Evolutionary conservation across 2,797 vertebrate species (phyloP), one percentile per base, ranked within the genome.

Genomic region (Presbytis comata): DNA sequence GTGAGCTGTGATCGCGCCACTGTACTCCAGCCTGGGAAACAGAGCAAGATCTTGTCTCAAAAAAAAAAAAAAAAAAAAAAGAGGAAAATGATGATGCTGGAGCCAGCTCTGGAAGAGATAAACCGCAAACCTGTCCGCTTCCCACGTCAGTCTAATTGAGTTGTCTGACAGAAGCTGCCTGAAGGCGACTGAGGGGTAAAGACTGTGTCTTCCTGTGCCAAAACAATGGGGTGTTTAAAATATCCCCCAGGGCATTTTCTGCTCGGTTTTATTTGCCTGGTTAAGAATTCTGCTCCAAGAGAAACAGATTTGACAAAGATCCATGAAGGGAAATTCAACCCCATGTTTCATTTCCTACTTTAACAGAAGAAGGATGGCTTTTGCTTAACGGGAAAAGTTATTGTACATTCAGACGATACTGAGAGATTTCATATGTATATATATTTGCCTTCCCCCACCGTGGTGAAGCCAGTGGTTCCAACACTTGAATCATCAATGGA

Each of bases 291-390:
- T 22, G 53, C 64, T 96, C 87, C 87, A 82, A 95, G 72, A 95
- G 93, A 97, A 96, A 92, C 92, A 96, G 21, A 90, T 92, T 8
- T 44, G 36, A 95, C 92, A 33, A 72, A 74, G 72, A 93, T 17
- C 70, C 74, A 79, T 4, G 36, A 76, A 70, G 48, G 97, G 82
- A 93, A 97, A 93, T 96, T 95, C 91, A 76, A 57, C n/a, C 70
- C 89, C 16, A 1, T 64, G 76, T 93, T 93, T 95, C 79, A 92
- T 91, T 46, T 95, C 41, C 53, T 36, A 53, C 85, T 83, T 83
- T 84, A 90, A 72, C 41, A 93, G 30, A 48, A 83, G 82, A 91
- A 79, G 14, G n/a, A 67, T 53, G 53, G 14, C 16, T 83, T 92
- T 79, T 93, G 28, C 46, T 53, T 76, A 87, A 72, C 39, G 48